These are phyloP conservation scores for Rhopalosiphum maidis DNA, from an alignment of 1,140 invertebrate species.

Conservation along the genomic window DNA sequence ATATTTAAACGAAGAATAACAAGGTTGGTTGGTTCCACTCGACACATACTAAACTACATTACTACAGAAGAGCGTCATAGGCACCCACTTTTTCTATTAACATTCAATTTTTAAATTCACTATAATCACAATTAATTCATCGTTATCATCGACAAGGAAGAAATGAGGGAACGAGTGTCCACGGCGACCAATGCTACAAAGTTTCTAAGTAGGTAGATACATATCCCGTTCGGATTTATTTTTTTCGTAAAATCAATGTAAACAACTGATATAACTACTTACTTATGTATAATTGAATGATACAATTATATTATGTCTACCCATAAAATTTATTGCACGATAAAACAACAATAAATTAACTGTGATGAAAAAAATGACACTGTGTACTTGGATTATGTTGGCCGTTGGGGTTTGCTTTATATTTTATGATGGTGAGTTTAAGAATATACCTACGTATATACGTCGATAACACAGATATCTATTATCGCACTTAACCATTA, in stretches of 20 bases:
- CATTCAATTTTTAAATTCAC: neutral
- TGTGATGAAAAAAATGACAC: neutral
- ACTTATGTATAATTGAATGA: neutral
- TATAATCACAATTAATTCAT: neutral
- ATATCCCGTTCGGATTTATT: neutral
- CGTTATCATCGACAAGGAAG: neutral
- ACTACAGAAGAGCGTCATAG: no score
- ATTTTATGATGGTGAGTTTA: neutral
- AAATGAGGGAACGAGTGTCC: no score
- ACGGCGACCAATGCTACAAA: neutral
- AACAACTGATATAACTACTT: neutral
- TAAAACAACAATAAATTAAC: neutral
- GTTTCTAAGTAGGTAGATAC: neutral
- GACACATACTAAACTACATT: no score
- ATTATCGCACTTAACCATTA: neutral
- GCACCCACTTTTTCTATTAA: neutral
- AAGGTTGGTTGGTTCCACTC: no score
- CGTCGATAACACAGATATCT: neutral
- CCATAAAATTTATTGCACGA: neutral
- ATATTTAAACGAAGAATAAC: no score
- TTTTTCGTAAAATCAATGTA: neutral
- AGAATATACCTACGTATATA: neutral
- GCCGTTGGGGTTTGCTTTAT: neutral
- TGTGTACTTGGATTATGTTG: neutral
- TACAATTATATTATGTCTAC: neutral